Conservation (phyloP, 1,140 invertebrate species). For the Caerostris darwini region DNA sequence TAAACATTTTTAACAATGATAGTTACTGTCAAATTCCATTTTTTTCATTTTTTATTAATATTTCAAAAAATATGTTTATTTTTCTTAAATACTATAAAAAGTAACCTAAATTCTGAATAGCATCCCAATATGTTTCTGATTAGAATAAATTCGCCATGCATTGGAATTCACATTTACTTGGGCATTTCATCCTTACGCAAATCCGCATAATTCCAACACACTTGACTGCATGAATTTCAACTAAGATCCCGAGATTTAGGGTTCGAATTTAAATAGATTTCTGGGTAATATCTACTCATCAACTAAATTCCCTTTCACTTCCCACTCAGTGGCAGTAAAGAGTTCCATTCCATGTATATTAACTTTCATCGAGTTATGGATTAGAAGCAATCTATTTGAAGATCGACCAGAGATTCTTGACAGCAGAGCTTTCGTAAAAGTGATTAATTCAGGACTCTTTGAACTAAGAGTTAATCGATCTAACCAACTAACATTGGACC, state of each 20-base stretch:
- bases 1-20: too few species aligned
- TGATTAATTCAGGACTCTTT: slow-evolving; percentile 1
- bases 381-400: neutral
- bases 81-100: too few species aligned
- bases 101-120: too few species aligned
- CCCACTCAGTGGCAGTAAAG: neutral
- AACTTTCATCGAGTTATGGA: slow-evolving; percentile 8
- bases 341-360: neutral
- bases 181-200: neutral
- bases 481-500: neutral
- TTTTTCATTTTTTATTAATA: too few species aligned
- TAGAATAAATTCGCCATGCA: neutral
- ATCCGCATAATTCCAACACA: neutral
- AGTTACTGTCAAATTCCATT: too few species aligned
- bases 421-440: neutral
- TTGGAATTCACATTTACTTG: neutral
- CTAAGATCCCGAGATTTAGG: neutral
- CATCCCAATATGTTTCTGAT: neutral
- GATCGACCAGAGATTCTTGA: neutral
- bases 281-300: neutral
- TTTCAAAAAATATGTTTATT: too few species aligned
- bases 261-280: neutral
- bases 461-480: neutral
- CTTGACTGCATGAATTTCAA: neutral
- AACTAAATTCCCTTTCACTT: neutral